Evolutionary conservation across 2,797 vertebrate species (phyloP), one percentile per base, ranked within the genome.

Genomic region (Gallinago nigripennis): DNA sequence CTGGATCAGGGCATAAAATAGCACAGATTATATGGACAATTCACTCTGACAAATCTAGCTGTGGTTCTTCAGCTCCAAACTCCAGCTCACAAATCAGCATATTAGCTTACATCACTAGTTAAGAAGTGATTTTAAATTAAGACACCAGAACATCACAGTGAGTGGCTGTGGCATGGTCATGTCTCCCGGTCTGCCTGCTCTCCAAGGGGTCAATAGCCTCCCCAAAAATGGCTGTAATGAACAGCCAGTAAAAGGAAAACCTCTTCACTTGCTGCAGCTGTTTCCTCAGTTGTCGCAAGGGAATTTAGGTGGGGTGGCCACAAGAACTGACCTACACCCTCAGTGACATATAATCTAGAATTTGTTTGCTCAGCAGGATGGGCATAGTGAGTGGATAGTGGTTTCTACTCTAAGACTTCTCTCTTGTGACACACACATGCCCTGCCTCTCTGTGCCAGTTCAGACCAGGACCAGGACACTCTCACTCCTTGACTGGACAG

Each of bases 391-490:
- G n/a, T 46, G 14, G 21, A 27, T 8, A 51, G 24, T 2, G 4
- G 13, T 56, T 79, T 75, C 41, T 50, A 16, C 23, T 56, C 11
- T 23, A 45, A 54, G 31, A 50, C 8, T 82, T 60, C 61, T 43
- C 17, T 76, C 41, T 28, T 53, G 6, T 0, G 3, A n/a, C 20
- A n/a, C 3, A 43, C 8, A 35, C 2, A 5, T 12, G 6, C 9
- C 23, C 16, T 70, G 46, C 5, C 8, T 5, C 46, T 80, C 41
- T 41, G 56, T 21, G 25, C 3, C 16, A 21, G 21, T 31, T 83
- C 16, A 45, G 5, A 18, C 6, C 50, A 14, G 45, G 19, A 58
- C 6, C 18, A 37, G 23, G 23, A 35, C 39, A 33, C 5, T 37
- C 6, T 15, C 17, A 53, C 16, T 37, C 8, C 16, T 41, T n/a